These are phyloP conservation scores for Ochlodes sylvanus DNA, from an alignment of 2,888 invertebrate species.

Conservation along the genomic window DNA sequence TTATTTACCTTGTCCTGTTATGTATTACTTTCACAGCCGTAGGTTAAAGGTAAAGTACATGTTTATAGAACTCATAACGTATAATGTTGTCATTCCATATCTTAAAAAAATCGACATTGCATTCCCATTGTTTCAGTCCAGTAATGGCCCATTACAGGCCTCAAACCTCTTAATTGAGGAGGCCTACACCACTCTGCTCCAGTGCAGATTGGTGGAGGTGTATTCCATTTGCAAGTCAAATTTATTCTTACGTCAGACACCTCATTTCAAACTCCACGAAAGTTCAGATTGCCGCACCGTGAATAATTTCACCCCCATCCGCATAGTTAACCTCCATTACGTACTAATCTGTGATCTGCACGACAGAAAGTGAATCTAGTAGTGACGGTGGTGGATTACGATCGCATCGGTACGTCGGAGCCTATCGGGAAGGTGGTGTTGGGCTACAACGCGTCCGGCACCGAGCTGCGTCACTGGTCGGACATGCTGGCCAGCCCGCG, in stretches of 20 bases:
- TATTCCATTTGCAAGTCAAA: no score
- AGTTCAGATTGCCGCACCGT: not conserved
- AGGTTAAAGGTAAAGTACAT: conserved; percentile 23
- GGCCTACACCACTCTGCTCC: no score
- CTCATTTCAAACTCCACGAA: not conserved
- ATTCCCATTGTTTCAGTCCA: no score
- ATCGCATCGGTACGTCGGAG: conserved; percentile 99
- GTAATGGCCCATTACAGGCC: no score
- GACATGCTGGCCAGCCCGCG: conserved; percentile 99
- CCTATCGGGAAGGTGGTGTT: conserved; percentile 99
- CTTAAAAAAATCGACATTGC: not conserved
- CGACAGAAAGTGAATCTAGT: conserved; percentile 99
- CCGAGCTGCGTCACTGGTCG: conserved; percentile 99
- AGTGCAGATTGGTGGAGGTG: no score
- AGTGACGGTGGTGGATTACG: conserved; percentile 99
- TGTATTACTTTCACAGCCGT: conserved; percentile 5
- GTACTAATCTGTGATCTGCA: conserved; percentile 52
- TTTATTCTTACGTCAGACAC: not conserved
- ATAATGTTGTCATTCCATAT: not conserved
- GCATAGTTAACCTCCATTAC: conserved; percentile 1
- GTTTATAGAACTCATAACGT: not conserved
- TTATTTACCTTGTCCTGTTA: conserved; percentile 15
- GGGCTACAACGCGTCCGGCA: conserved; percentile 98
- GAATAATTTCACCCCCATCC: not conserved
- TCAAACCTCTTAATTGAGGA: no score